Percentiles rank a stretch among this genome's conserved stretches.
Conservation (phyloP, 2,797 vertebrate species). For the Tangara arthus region DNA sequence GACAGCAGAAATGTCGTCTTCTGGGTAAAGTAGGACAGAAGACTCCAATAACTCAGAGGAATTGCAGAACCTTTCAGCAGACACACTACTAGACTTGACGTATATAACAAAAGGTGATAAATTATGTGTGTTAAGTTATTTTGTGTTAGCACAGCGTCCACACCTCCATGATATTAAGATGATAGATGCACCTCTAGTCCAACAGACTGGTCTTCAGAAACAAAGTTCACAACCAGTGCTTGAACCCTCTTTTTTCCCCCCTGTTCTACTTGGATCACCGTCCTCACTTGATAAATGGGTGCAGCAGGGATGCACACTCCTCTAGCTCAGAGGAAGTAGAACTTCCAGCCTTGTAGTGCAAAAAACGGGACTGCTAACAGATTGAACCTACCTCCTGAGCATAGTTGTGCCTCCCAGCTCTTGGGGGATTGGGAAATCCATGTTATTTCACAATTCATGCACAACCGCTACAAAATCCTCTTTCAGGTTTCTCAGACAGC, state of each 20-base stretch:
- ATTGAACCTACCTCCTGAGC: not conserved
- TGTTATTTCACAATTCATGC: not conserved
- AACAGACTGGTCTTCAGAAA: not conserved
- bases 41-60: constrained; percentile 54
- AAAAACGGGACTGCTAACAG: not conserved
- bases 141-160: constrained; percentile 1
- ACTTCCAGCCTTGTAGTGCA: not conserved
- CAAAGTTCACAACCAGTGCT: not conserved
- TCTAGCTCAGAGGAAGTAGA: not conserved
- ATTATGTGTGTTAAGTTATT: constrained; percentile 35
- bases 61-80: constrained; percentile 51
- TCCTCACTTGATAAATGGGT: not conserved
- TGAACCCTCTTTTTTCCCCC: not conserved
- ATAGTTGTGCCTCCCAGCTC: not conserved
- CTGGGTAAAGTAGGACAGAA: constrained; percentile 47
- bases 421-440: not conserved
- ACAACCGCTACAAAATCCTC: not conserved
- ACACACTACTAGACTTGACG: constrained; percentile 24
- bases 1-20: constrained; percentile 38
- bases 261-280: not conserved
- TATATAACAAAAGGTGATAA: constrained; percentile 44
- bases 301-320: not conserved
- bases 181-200: not conserved
- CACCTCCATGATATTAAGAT: not conserved
- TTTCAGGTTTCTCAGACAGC: not conserved